Evolutionary conservation across 2,888 invertebrate genomes (phyloP), one percentile per base, ranked within the genome.

Genomic region (Embidobia sp.): DNA sequence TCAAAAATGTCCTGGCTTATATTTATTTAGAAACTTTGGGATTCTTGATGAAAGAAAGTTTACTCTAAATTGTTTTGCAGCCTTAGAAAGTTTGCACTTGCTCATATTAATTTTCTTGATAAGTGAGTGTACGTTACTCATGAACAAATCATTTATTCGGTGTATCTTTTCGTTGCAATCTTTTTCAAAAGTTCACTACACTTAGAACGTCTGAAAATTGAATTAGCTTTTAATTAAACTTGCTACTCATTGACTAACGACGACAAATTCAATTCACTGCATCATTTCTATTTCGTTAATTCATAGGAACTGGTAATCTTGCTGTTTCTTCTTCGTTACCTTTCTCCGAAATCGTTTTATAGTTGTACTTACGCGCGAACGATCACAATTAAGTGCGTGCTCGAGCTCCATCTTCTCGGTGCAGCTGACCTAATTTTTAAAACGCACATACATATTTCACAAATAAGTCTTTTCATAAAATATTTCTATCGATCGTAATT

Each of bases 341-440:
- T 67, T 67, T 73, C 44, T 51, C 42, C n/a, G n/a, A 26, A 48
- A 55, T 29, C 29, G 11, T 15, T 48, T 46, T 33, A 15, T 4
- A 29, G 29, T 27, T 42, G 11, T 33, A 6, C 46, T 55, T 66
- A 75, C 61, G 69, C 66, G 42, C 55, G 33, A 75, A 73, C 57
- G 63, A 48, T 67, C 48, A 61, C 49, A 76, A 72, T 77, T 67
- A 66, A 77, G 55, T 80, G 74, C 74, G 79, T 78, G 74, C 49
- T 42, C 18, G 53, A 64, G 48, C 40, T 42, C 37, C 63, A 61
- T 73, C 74, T 72, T 57, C 59, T 46, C 55, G 66, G 74, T 80
- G 78, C 81, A 82, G 37, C 75, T 83, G 86, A 85, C 87, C 85
- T 55, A 87, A 79, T 84, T 86, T 77, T 66, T 26, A 19, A 59